Evolutionary conservation across 1,140 invertebrate species (phyloP), one percentile per base, ranked within the genome.

Genomic region (Brachionus rotundiformis): DNA sequence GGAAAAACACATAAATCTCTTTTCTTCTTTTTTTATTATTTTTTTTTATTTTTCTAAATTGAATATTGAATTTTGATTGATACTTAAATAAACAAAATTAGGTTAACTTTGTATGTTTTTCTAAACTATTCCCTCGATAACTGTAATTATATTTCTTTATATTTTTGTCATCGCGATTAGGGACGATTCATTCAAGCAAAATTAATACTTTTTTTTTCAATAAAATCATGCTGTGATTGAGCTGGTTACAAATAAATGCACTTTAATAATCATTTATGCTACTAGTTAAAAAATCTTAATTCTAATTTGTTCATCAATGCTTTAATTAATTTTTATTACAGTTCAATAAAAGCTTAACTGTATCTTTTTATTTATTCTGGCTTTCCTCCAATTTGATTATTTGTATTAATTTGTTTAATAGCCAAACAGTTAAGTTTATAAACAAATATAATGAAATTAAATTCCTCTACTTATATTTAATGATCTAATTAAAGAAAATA

Each of bases 111-210:
- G 47, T 49, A 49, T 49, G 47, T 49, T 49, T 49, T 49, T 49
- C 47, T 49, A 49, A 49, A 49, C 47, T 49, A 49, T 49, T 49
- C 47, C 47, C 47, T 49, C 47, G 16, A 49, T 49, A 49, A 49
- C 47, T 49, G 47, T 49, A 49, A 49, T 49, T 49, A 49, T 49
- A 19, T 54, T 54, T 54, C 47, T 54, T 54, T 54, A 2, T 54
- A 19, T 54, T 54, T 54, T 54, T 54, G 47, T 54, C 47, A 54
- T 54, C 47, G 47, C 47, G 47, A 54, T 54, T 54, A 54, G 47
- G 47, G 47, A 54, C 47, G 47, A 54, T 54, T 54, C 19, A 54
- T 54, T 54, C 47, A 25, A 49, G 13, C 16, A 23, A 65, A 68
- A n/a, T 29, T 13, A 68, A 68, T 29, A 68, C 63, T 29, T 68